phyloP scores from a whole-genome alignment of 1,140 invertebrate species.

The Drosophila truncata region DNA sequence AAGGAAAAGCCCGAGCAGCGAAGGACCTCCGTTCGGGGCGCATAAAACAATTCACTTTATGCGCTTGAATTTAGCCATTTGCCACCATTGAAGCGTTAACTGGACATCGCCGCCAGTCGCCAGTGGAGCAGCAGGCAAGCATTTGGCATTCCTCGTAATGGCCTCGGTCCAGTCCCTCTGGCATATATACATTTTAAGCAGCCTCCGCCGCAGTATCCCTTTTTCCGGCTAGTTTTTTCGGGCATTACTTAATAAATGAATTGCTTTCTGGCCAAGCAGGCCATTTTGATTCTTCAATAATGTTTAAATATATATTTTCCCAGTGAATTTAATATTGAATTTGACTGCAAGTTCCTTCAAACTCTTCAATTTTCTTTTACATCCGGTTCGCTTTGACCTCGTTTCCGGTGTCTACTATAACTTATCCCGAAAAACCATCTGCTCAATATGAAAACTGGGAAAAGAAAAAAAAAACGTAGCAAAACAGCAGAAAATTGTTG shows the following conservation, averaged over 20 bases:
- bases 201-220: conserved; percentile 16
- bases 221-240: conserved; percentile 5
- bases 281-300: neutral
- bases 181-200: conserved; percentile 80
- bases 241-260: conserved; percentile 67
- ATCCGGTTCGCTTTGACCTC: conserved; percentile 32
- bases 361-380: conserved; percentile 6
- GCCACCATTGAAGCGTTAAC: conserved; percentile 74
- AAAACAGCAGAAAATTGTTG: conserved; percentile 33
- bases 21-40: conserved; percentile 43
- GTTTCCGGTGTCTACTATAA: conserved; percentile 23
- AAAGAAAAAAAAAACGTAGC: neutral
- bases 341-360: neutral
- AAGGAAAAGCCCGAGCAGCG: conserved; percentile 4
- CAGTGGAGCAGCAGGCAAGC: conserved; percentile 1
- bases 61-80: conserved; percentile 80
- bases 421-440: conserved; percentile 37
- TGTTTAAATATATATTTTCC: neutral
- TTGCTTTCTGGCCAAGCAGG: conserved; percentile 21
- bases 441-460: conserved; percentile 37
- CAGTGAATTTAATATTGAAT: conserved; percentile 14
- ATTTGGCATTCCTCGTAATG: conserved; percentile 59
- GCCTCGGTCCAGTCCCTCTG: conserved; percentile 29
- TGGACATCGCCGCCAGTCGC: conserved; percentile 37
- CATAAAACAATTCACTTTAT: conserved; percentile 83